Percentiles rank a stretch among this genome's conserved stretches.
These are phyloP conservation scores for Cryptomyrus ogoouensis DNA, from an alignment of 2,113 vertebrate species.

Conservation along the genomic window DNA sequence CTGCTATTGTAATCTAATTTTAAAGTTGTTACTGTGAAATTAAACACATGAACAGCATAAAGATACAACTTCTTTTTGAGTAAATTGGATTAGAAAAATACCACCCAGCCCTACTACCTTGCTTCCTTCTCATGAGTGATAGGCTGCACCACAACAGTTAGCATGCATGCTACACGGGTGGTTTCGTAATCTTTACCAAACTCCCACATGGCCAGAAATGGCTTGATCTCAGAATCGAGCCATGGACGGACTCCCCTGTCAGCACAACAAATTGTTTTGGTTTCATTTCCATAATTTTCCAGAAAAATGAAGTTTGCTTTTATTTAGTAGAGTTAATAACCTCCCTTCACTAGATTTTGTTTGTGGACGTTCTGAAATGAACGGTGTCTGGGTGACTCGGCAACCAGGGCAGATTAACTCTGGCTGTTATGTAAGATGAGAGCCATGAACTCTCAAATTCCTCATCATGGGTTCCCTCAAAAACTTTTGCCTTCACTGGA, in stretches of 20 bases:
- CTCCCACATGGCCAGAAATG: background rate
- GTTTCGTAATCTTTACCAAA: background rate
- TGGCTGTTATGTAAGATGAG: background rate
- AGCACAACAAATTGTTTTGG: slow-evolving; percentile 26
- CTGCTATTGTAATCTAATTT: too few species aligned
- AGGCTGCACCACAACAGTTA: too few species aligned
- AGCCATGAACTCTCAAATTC: background rate
- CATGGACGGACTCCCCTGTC: slow-evolving; percentile 18
- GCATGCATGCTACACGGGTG: background rate
- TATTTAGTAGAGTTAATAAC: background rate
- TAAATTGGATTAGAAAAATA: background rate
- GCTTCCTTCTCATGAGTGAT: too few species aligned
- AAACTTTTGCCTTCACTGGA: background rate
- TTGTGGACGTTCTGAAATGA: background rate
- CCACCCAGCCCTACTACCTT: too few species aligned
- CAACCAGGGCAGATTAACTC: background rate
- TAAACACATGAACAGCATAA: background rate
- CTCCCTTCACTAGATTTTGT: background rate
- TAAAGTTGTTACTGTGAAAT: too few species aligned
- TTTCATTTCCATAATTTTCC: slow-evolving; percentile 40
- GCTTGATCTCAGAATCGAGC: background rate
- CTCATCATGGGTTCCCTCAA: background rate
- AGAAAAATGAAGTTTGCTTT: background rate
- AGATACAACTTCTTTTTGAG: background rate
- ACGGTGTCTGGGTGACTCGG: background rate